Conservation (phyloP, 2,797 vertebrate species). For the Onychomys leucogaster region DNA sequence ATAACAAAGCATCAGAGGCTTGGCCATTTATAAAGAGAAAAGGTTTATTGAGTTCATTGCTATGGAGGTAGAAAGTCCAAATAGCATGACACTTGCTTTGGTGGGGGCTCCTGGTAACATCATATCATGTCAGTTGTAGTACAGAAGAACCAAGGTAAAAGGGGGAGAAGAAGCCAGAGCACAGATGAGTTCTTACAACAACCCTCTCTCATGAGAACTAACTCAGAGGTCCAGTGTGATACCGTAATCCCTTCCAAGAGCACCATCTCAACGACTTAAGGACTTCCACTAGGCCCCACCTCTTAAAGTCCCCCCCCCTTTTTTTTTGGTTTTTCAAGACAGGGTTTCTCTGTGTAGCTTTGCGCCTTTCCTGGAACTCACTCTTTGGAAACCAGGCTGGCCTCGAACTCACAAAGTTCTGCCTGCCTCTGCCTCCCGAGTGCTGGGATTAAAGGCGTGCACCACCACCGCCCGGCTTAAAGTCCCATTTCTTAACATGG, state of each 20-base stretch:
- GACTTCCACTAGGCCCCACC: not conserved
- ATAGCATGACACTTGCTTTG: not conserved
- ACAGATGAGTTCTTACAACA: not conserved
- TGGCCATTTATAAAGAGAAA: not conserved
- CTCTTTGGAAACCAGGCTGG: too few species aligned
- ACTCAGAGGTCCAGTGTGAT: not conserved
- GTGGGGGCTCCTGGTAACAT: not conserved
- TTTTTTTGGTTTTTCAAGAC: too few species aligned
- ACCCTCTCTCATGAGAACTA: not conserved
- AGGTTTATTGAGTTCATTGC: not conserved
- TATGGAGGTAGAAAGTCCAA: not conserved
- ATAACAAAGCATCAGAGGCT: not conserved
- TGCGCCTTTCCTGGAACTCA: too few species aligned
- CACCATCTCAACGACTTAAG: not conserved
- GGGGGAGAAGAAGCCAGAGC: not conserved
- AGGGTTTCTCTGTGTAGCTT: too few species aligned
- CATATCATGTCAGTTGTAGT: not conserved
- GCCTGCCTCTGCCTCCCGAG: too few species aligned
- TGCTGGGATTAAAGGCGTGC: too few species aligned
- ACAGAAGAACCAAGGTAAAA: not conserved
- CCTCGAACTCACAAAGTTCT: too few species aligned
- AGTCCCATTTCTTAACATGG: not conserved
- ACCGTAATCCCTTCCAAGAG: too few species aligned
- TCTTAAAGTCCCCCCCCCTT: not conserved
- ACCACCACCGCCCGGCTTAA: too few species aligned